Conservation (phyloP, 2,113 vertebrate species). For the Labeo rohita region DNA sequence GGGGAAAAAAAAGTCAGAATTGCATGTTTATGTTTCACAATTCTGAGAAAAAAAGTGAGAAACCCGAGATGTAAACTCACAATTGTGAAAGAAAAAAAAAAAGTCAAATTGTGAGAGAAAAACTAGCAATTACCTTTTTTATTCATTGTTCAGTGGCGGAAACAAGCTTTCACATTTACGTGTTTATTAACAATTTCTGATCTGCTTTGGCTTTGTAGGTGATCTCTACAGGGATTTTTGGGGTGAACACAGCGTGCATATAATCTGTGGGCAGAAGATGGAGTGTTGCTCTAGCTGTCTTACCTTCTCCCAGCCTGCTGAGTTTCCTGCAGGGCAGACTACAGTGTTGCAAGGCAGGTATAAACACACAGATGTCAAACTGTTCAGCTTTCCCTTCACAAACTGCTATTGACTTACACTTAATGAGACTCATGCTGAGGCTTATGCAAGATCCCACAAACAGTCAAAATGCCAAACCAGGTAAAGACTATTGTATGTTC, state of each 20-base stretch:
- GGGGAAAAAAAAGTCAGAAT: too few relatives aligned
- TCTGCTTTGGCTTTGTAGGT: background rate
- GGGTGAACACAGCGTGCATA: background rate
- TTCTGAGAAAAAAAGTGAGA: too few relatives aligned
- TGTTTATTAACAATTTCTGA: background rate
- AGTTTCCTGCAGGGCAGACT: constrained; percentile 43
- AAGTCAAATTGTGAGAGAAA: too few relatives aligned
- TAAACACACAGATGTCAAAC: constrained; percentile 35
- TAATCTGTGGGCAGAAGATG: background rate
- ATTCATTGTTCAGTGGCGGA: too few relatives aligned
- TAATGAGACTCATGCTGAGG: constrained; percentile 36
- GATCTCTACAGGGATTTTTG: background rate
- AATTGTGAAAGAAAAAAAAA: too few relatives aligned
- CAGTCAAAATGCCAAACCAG: constrained; percentile 45
- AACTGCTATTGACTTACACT: constrained; percentile 44
- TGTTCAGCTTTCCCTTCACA: constrained; percentile 34
- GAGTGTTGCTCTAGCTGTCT: constrained; percentile 28
- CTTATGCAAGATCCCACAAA: constrained; percentile 13
- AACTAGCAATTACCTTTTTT: too few relatives aligned
- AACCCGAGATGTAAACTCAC: too few relatives aligned
- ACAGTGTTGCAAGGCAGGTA: constrained; percentile 44
- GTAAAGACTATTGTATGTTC: constrained; percentile 42
- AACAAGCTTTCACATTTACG: too few relatives aligned
- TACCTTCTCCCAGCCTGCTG: constrained; percentile 44
- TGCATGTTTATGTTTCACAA: too few relatives aligned